Percentiles rank a stretch among this genome's conserved stretches.
phyloP scores from a whole-genome alignment of 2,888 invertebrate genomes.

The Drosophila kambysellisi region DNA sequence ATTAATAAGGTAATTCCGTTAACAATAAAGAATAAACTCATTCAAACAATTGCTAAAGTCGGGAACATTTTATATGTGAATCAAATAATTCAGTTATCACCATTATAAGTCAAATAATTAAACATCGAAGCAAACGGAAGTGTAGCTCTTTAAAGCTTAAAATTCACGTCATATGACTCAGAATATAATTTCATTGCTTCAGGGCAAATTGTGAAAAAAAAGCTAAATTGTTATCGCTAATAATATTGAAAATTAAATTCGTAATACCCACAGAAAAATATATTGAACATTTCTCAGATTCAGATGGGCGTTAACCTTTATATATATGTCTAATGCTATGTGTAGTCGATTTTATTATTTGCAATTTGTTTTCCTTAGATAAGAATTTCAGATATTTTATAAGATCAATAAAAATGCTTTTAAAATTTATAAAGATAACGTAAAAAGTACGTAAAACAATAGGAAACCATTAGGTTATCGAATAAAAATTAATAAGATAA shows the following conservation, averaged over 20 bases:
- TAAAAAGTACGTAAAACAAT: neutral
- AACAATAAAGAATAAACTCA: neutral
- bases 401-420: neutral
- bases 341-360: neutral
- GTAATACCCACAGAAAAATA: conserved; percentile 1
- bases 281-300: neutral
- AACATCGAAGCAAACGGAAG: neutral
- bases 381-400: neutral
- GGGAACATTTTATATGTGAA: neutral
- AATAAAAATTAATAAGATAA: neutral
- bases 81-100: neutral
- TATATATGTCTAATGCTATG: neutral
- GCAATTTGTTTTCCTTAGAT: neutral
- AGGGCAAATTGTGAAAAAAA: neutral
- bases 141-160: neutral
- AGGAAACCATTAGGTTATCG: too few relatives aligned
- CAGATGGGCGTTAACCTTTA: neutral
- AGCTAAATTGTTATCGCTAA: neutral
- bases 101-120: neutral
- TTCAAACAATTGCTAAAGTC: neutral
- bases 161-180: neutral
- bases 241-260: neutral
- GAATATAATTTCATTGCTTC: neutral
- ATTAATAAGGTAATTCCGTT: conserved; percentile 10
- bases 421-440: neutral